Evolutionary conservation across 2,797 vertebrate genomes (phyloP).

Genomic region (Gallirallus australis): DNA sequence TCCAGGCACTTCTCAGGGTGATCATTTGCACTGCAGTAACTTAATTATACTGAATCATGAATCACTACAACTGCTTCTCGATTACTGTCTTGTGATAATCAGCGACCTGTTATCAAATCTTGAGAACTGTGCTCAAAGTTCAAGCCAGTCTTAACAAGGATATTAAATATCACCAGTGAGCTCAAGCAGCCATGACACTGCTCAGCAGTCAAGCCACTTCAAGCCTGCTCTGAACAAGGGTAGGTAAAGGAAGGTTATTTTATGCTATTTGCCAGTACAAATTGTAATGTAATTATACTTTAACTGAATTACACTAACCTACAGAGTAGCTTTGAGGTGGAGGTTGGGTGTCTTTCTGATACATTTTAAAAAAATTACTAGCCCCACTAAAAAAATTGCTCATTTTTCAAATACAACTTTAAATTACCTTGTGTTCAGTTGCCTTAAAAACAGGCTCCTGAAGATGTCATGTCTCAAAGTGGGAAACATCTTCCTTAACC

Average conservation of each 20-base stretch:
- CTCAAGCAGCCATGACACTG: not conserved
- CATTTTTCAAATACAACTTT: not conserved
- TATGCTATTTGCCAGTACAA: not conserved
- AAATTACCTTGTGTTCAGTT: not conserved
- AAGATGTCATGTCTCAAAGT: not conserved
- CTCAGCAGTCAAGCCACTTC: not conserved
- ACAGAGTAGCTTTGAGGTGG: not conserved
- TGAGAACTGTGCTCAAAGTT: slow-evolving; percentile 3
- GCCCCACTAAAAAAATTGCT: not conserved
- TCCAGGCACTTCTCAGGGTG: not conserved
- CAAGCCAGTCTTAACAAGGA: not conserved
- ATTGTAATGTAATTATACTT: not conserved
- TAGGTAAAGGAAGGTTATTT: not conserved
- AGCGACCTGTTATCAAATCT: not conserved
- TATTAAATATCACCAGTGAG: not conserved
- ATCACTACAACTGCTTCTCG: not conserved
- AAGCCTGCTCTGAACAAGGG: not conserved
- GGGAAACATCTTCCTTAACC: not conserved
- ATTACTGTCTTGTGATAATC: not conserved
- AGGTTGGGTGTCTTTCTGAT: too few relatives aligned
- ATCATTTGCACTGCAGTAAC: not conserved
- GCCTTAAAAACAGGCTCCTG: not conserved
- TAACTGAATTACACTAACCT: not conserved
- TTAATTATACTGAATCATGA: not conserved
- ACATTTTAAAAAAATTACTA: not conserved